phyloP scores from a whole-genome alignment of 1,140 invertebrate genomes.

The Pomacea maculata region DNA sequence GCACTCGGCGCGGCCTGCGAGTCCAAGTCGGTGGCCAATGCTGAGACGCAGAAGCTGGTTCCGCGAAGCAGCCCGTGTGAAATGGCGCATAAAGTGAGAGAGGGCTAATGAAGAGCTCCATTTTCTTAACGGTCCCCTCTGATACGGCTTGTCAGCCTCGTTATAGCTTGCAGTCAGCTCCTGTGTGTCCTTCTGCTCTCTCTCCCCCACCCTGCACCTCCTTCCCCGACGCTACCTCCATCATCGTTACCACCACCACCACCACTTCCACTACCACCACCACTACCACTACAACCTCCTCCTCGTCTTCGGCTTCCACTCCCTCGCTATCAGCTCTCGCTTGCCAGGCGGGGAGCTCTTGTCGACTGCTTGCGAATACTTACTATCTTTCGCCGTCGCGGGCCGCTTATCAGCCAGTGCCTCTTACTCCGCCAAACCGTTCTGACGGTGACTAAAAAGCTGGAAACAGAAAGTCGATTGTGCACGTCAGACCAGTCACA shows the following conservation, averaged over 20 bases:
- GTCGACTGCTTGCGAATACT: too few species aligned
- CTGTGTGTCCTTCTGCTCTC: not conserved
- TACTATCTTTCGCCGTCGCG: too few species aligned
- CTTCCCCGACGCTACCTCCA: not conserved
- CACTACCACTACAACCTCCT: too few species aligned
- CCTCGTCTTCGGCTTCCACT: not conserved
- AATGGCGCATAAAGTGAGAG: constrained; percentile 26
- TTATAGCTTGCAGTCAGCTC: constrained; percentile 1
- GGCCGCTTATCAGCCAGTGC: too few species aligned
- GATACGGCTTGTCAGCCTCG: constrained; percentile 21
- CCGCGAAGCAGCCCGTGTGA: constrained; percentile 3
- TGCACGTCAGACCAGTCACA: too few species aligned
- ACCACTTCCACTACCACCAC: too few species aligned
- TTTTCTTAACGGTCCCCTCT: constrained; percentile 17
- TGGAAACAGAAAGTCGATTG: too few species aligned
- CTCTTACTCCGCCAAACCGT: too few species aligned
- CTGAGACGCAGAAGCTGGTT: not conserved
- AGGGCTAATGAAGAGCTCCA: constrained; percentile 25
- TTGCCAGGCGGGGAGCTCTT: not conserved
- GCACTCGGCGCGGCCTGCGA: not conserved
- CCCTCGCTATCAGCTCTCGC: not conserved
- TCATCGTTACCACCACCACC: not conserved
- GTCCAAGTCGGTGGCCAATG: not conserved
- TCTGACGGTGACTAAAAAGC: too few species aligned
- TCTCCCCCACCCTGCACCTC: not conserved